These are phyloP conservation scores for Phalangium opilio DNA, from an alignment of 2,888 invertebrate species.

Conservation along the genomic window DNA sequence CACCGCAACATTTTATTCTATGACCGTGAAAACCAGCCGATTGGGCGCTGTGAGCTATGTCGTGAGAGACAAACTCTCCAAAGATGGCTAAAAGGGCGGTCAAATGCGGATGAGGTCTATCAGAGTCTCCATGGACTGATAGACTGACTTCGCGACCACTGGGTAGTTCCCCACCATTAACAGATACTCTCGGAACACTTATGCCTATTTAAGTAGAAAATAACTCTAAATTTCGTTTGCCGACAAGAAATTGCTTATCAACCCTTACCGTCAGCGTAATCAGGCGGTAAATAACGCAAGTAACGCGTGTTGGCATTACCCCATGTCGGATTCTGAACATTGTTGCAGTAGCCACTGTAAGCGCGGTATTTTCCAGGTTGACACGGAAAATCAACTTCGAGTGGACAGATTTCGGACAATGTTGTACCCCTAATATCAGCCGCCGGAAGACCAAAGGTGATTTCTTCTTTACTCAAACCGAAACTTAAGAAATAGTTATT, in stretches of 20 bases:
- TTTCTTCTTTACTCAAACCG: conserved; percentile 31
- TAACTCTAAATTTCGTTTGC: conserved; percentile 27
- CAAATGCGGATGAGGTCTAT: conserved; percentile 36
- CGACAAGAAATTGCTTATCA: conserved; percentile 27
- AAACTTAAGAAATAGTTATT: conserved; percentile 37
- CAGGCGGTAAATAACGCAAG: conserved; percentile 50
- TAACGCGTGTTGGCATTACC: conserved; percentile 61
- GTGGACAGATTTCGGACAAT: conserved; percentile 32
- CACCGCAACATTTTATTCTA: conserved; percentile 40
- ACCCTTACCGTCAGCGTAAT: conserved; percentile 50
- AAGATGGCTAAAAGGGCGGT: conserved; percentile 40
- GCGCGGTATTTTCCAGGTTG: conserved; percentile 55
- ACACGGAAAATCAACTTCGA: conserved; percentile 34
- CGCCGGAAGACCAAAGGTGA: conserved; percentile 33
- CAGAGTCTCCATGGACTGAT: conserved; percentile 34
- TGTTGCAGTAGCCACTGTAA: conserved; percentile 72
- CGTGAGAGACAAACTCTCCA: conserved; percentile 40
- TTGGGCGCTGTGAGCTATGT: conserved; percentile 40
- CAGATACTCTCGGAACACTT: conserved; percentile 32
- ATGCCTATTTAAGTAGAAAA: conserved; percentile 26
- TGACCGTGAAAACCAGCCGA: conserved; percentile 35
- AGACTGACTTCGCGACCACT: conserved; percentile 34
- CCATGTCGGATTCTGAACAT: conserved; percentile 68
- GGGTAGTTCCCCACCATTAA: conserved; percentile 30
- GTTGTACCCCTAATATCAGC: conserved; percentile 33